These are phyloP conservation scores for Urocolius indicus DNA, from an alignment of 2,113 vertebrate genomes.

Conservation along the genomic window DNA sequence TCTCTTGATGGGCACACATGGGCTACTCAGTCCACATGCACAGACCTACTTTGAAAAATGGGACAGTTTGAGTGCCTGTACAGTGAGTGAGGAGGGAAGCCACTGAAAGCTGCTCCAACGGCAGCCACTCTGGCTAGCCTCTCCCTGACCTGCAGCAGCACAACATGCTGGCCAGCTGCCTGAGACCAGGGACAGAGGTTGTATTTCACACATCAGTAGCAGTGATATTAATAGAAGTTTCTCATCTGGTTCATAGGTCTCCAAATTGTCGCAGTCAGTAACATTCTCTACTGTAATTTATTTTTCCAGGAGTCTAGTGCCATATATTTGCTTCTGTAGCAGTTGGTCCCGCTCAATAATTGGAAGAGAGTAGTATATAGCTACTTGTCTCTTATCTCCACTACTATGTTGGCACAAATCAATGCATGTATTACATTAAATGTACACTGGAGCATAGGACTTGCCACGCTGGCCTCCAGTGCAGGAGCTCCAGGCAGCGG, in stretches of 20 bases:
- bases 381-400: not conserved
- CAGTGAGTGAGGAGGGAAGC: rapidly evolving
- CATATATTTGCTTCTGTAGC: not conserved
- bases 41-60: rapidly evolving
- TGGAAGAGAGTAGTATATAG: not conserved
- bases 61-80: rapidly evolving
- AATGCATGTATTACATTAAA: not conserved
- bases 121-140: not conserved
- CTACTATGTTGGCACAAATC: slow-evolving; percentile 4
- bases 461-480: not conserved
- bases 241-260: not conserved
- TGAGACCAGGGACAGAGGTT: not conserved
- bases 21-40: rapidly evolving
- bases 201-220: not conserved
- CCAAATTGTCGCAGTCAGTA: slow-evolving; percentile 29
- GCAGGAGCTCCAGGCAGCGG: not conserved
- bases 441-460: not conserved
- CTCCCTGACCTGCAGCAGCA: not conserved
- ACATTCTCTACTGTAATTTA: slow-evolving; percentile 1
- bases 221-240: not conserved
- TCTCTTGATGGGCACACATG: not conserved
- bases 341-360: not conserved
- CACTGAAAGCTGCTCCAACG: not conserved
- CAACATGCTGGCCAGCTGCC: not conserved
- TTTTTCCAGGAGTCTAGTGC: slow-evolving; percentile 15